Evolutionary conservation across 2,888 invertebrate genomes (phyloP).

Genomic region (Aquatica leii): DNA sequence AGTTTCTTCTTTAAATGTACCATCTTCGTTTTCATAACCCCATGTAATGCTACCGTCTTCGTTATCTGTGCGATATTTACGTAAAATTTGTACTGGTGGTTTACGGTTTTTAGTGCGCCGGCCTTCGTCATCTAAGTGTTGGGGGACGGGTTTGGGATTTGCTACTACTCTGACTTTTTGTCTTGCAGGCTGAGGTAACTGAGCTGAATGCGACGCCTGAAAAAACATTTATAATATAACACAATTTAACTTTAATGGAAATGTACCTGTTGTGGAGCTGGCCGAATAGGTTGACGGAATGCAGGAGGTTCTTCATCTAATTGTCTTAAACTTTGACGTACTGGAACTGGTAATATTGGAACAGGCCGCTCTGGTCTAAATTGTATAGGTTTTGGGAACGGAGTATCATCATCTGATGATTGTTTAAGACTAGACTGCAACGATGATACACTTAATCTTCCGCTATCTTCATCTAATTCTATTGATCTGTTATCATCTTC

Average conservation of each 20-base stretch:
- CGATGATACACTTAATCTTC: slow-evolving; percentile 48
- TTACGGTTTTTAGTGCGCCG: slow-evolving; percentile 59
- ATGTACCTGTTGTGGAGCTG: slow-evolving; percentile 26
- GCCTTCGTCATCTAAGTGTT: slow-evolving; percentile 49
- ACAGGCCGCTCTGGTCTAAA: slow-evolving; percentile 57
- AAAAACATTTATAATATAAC: neutral
- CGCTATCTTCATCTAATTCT: slow-evolving; percentile 54
- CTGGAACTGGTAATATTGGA: slow-evolving; percentile 46
- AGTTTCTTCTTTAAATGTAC: slow-evolving; percentile 85
- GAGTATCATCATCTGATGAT: slow-evolving; percentile 11
- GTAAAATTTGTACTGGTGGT: slow-evolving; percentile 59
- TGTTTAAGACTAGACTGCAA: slow-evolving; percentile 40
- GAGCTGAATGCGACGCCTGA: slow-evolving; percentile 58
- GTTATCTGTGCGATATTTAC: slow-evolving; percentile 78
- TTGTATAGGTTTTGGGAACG: slow-evolving; percentile 45
- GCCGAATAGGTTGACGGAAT: slow-evolving; percentile 22
- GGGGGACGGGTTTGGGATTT: slow-evolving; percentile 52
- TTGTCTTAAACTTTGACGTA: slow-evolving; percentile 36
- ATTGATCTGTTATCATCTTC: slow-evolving; percentile 51
- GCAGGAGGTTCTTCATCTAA: slow-evolving; percentile 22
- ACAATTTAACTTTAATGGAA: neutral
- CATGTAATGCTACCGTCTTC: slow-evolving; percentile 84
- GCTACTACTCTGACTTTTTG: slow-evolving; percentile 60
- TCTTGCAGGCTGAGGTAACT: slow-evolving; percentile 62
- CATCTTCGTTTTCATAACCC: slow-evolving; percentile 90